Base-by-base conservation (phyloP, 2,888 invertebrate genomes). In the Pseudolycoriella hygida region DNA sequence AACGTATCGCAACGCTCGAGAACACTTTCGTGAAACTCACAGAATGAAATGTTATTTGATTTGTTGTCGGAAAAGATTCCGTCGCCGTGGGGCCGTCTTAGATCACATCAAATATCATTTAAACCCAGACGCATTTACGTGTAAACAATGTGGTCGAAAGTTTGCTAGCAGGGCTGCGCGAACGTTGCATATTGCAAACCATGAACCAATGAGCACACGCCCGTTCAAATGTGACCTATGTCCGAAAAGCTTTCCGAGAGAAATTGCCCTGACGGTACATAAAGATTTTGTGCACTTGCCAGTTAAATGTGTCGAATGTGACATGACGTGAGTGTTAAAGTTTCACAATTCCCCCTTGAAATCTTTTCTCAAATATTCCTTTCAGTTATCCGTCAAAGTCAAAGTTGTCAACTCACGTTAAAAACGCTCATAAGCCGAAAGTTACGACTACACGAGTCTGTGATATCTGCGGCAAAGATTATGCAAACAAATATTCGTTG, bases 11-110 rank as follows among this genome's bases (percentile, higher is more conserved):
- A 55, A 57, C n/a, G 52, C 63, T 8, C 53, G 57, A 8, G 54
- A 56, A 19, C 64, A 65, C 46, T 65, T 60, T 43, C 57, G 58
- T 45, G 54, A 53, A 0, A 50, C 52, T 2, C 64, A 65, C 47
- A 53, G 58, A 25, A 53, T 53, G 8, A 4, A 25, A 6, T 64
- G 62, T 2, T 64, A 61, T 46, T 55, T 58, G 1, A 50, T 57
- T 8, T 64, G 64, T 40, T 64, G 64, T 47, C 59, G 60, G 44
- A 59, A 60, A 42, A 64, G 62, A 47, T 61, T 62, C 38, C 59
- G 56, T 37, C 59, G 60, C 38, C 56, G 62, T 2, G 56, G 58
- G 3, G 54, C 58, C 8, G 54, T 64, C 39, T 55, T 61, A 3
- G 64, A 62, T 43, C 64, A 64, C 46, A 59, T 64, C 1, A 58